A percentile compares a stretch with the other conserved stretches of the same genome.
These are phyloP conservation scores for Cyphomyrus plagiostoma DNA, from an alignment of 2,113 vertebrate genomes.

Conservation along the genomic window DNA sequence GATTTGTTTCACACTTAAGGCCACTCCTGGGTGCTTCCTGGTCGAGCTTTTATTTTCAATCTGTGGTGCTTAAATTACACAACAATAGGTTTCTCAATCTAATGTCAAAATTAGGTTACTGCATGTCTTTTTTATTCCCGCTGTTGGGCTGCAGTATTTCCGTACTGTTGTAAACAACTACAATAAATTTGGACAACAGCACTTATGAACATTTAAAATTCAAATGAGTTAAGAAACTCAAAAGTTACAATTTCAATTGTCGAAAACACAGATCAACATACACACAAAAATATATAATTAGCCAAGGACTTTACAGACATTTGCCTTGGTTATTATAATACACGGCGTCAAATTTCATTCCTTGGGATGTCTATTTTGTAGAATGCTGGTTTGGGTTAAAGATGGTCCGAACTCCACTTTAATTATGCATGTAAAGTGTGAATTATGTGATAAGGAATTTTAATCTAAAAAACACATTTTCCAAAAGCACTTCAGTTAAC, in stretches of 20 bases:
- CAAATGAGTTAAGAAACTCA: not conserved
- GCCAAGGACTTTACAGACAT: not conserved
- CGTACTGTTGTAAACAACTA: conserved; percentile 5
- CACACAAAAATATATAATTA: conserved; percentile 5
- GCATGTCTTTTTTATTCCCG: not conserved
- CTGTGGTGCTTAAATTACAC: conserved; percentile 10
- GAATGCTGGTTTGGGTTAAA: conserved; percentile 43
- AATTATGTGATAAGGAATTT: not conserved
- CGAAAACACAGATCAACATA: not conserved
- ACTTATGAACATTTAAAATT: conserved; percentile 5
- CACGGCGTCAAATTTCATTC: conserved; percentile 14
- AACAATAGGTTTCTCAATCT: conserved; percentile 8
- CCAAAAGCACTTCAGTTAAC: conserved; percentile 33
- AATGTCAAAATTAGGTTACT: conserved; percentile 9
- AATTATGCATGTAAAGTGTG: not conserved
- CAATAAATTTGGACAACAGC: conserved; percentile 7
- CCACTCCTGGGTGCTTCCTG: conserved; percentile 13
- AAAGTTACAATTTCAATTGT: not conserved
- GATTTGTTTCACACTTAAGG: conserved; percentile 9
- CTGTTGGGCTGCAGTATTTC: not conserved
- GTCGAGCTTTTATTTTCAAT: conserved; percentile 19
- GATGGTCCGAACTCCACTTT: conserved; percentile 26
- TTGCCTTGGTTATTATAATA: conserved; percentile 17
- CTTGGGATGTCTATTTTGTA: conserved; percentile 26
- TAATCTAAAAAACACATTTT: conserved; percentile 22